Conservation (phyloP, 2,113 vertebrate species). For the Nyctereutes procyonoides region DNA sequence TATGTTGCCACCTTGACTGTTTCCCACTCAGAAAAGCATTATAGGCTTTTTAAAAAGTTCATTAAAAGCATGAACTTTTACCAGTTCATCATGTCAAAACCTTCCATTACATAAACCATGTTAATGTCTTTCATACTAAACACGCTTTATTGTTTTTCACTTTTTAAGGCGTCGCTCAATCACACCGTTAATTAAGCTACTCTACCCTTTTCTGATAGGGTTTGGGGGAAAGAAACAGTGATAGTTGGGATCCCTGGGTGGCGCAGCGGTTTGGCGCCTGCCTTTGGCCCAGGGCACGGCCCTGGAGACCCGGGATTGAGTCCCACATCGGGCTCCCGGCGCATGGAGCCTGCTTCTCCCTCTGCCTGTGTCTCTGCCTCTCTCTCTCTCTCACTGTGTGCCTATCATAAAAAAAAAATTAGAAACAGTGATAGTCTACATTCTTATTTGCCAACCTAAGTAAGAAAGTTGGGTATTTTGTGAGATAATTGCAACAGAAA, state of each 20-base stretch:
- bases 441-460: conserved; percentile 25
- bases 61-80: no score
- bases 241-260: no score
- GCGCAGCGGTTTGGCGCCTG: no score
- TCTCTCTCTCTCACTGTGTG: no score
- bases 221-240: neutral
- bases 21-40: neutral
- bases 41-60: neutral
- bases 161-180: neutral
- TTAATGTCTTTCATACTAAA: neutral
- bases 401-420: no score
- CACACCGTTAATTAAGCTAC: conserved; percentile 2
- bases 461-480: neutral
- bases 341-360: no score
- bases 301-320: no score
- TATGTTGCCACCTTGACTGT: neutral
- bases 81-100: neutral
- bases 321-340: no score
- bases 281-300: no score
- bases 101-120: neutral
- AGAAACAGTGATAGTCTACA: neutral
- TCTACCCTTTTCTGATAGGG: conserved; percentile 4
- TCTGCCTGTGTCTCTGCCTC: no score
- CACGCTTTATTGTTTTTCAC: neutral
- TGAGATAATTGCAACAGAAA: neutral